These are phyloP conservation scores for Chymomyza procnemis DNA, from an alignment of 2,888 invertebrate species.

Conservation along the genomic window DNA sequence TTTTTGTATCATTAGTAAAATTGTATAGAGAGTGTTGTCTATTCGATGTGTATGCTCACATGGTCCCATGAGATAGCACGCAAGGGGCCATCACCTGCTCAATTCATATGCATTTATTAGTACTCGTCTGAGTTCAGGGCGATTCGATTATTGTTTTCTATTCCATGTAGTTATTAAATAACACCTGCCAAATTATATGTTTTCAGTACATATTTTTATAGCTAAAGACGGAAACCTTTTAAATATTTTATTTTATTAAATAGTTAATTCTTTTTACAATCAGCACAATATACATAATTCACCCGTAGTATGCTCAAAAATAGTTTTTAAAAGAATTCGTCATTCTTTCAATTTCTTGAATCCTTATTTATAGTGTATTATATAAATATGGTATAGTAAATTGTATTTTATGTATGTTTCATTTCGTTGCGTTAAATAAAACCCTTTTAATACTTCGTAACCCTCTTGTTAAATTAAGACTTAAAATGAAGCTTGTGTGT, in stretches of 20 bases:
- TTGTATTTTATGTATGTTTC: slow-evolving; percentile 16
- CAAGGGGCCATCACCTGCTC: slow-evolving; percentile 24
- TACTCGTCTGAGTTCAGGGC: slow-evolving; percentile 4
- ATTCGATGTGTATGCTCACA: not conserved
- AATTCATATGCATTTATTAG: slow-evolving; percentile 16
- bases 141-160: slow-evolving; percentile 18
- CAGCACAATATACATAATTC: slow-evolving; percentile 64
- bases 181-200: slow-evolving; percentile 3
- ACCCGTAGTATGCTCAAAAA: slow-evolving; percentile 48
- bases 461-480: slow-evolving; percentile 16
- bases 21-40: not conserved
- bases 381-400: slow-evolving; percentile 13
- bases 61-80: not conserved
- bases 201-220: not conserved
- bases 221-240: slow-evolving; percentile 18
- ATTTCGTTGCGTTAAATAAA: slow-evolving; percentile 34
- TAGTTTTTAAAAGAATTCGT: slow-evolving; percentile 23
- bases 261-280: slow-evolving; percentile 27
- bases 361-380: not conserved
- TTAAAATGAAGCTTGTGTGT: not conserved
- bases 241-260: slow-evolving; percentile 44
- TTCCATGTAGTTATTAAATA: slow-evolving; percentile 11
- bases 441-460: slow-evolving; percentile 58
- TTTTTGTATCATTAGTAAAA: not conserved
- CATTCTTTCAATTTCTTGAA: not conserved